Evolutionary conservation across 2,888 invertebrate genomes (phyloP).

Genomic region (Cerceris ruficornis): DNA sequence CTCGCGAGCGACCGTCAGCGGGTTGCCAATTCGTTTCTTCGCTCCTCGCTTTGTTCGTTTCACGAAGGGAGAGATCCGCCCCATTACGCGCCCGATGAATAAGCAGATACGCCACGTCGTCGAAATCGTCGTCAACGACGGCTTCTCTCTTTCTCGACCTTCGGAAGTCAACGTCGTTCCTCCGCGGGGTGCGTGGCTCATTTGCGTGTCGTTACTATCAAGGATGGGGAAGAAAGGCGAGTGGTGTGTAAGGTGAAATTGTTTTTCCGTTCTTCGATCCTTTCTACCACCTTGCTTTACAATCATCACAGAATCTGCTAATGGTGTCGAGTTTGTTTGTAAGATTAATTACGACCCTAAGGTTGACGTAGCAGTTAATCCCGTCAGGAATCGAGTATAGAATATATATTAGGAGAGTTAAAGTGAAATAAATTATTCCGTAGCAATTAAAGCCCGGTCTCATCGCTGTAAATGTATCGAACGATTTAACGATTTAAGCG

Average conservation of each 20-base stretch:
- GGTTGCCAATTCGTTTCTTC: conserved; percentile 68
- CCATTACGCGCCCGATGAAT: conserved; percentile 66
- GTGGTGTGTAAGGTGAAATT: conserved; percentile 29
- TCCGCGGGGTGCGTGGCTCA: conserved; percentile 37
- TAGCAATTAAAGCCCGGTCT: no score
- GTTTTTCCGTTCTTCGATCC: conserved; percentile 16
- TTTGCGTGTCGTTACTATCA: conserved; percentile 41
- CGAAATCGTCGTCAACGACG: conserved; percentile 48
- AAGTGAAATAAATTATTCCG: no score
- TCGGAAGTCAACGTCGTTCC: conserved; percentile 33
- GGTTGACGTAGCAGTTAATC: no score
- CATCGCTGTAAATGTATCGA: no score
- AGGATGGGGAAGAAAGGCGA: neutral
- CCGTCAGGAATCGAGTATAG: no score
- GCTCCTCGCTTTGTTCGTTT: conserved; percentile 61
- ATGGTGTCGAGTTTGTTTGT: neutral
- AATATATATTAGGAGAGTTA: no score
- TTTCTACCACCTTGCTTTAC: neutral
- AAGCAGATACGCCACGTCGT: conserved; percentile 67
- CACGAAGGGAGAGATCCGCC: conserved; percentile 44
- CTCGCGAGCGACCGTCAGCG: conserved; percentile 28
- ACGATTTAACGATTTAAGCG: no score
- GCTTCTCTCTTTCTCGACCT: neutral
- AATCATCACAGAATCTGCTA: neutral
- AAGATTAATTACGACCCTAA: neutral